Evolutionary conservation across 2,888 invertebrate species (phyloP), one percentile per base, ranked within the genome.

Genomic region (Parnassius orleans): DNA sequence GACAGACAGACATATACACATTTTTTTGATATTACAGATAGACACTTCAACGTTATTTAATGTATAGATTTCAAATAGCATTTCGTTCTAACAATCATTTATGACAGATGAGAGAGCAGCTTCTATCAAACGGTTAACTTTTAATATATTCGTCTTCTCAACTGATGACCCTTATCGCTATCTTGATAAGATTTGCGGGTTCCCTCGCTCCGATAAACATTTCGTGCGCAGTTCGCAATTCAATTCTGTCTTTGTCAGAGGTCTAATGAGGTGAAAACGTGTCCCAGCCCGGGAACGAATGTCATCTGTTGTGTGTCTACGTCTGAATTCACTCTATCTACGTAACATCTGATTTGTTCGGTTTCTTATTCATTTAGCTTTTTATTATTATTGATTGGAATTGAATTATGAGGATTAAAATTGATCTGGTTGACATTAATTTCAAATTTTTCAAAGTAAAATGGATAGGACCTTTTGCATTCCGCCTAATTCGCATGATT

Each of bases 221-320:
- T 50, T 60, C 19, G 10, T 54, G 42, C 43, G 54, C 24, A 14
- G 42, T 46, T 19, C 43, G 50, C 50, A 42, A 54, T 55, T 24
- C 42, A 5, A 46, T 53, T 51, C 11, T 46, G 41, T 51, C 46
- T 61, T 52, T 41, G 56, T 61, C 51, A 53, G 53, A n/a, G n/a
- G 24, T 57, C 19, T 47, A 53, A 57, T 48, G 57, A 53, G 46
- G 53, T 46, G 53, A 12, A 56, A 56, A 46, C 42, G 44, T 24
- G 57, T 51, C 46, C 14, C 47, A 14, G 33, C 19, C 51, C 24
- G 46, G 43, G 12, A 43, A 50, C 47, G 9, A 51, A n/a, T 50
- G 5, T 33, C 43, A 24, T 19, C 42, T 47, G 54, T 24, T 42
- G 19, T 43, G 43, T 42, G 44, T 41, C n/a, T 55, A 19, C 19